Conservation (phyloP, 2,113 vertebrate genomes). For the Actenoides lindsayi region DNA sequence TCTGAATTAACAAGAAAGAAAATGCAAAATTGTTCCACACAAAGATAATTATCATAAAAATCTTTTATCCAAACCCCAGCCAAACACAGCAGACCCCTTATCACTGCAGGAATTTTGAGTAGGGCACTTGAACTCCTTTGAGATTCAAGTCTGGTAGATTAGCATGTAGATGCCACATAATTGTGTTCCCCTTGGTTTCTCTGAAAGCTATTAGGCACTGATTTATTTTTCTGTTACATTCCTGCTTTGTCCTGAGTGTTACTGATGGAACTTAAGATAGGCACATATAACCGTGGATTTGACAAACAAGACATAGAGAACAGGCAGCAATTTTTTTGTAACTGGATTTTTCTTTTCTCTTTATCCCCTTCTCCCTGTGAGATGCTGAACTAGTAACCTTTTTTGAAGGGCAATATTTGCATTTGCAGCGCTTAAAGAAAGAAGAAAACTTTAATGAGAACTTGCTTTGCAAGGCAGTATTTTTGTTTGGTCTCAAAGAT, state of each 20-base stretch:
- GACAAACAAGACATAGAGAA: slow-evolving; percentile 7
- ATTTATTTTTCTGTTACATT: slow-evolving; percentile 83
- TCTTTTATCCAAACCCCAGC: slow-evolving; percentile 74
- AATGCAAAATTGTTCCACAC: slow-evolving; percentile 76
- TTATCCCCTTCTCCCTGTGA: slow-evolving; percentile 3
- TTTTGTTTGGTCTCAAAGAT: neutral
- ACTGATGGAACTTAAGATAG: slow-evolving; percentile 77
- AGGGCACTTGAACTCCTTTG: slow-evolving; percentile 86
- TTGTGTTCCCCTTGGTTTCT: slow-evolving; percentile 89
- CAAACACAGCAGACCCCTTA: slow-evolving; percentile 81
- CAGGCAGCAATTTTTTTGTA: slow-evolving; percentile 39
- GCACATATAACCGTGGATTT: slow-evolving; percentile 4
- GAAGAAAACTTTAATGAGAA: neutral
- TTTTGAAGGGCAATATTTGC: neutral
- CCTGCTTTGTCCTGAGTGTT: slow-evolving; percentile 78
- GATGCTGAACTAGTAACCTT: neutral
- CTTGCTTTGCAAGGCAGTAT: neutral
- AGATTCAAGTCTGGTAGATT: slow-evolving; percentile 91
- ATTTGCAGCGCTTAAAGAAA: neutral
- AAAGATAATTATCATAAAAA: slow-evolving; percentile 84
- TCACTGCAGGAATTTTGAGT: slow-evolving; percentile 92
- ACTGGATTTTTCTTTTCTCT: slow-evolving; percentile 17
- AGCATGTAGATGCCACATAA: slow-evolving; percentile 93
- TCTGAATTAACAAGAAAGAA: slow-evolving; percentile 67
- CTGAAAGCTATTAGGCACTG: slow-evolving; percentile 90